phyloP scores from a whole-genome alignment of 2,797 vertebrate genomes.

The Oryzias dopingdopingensis region DNA sequence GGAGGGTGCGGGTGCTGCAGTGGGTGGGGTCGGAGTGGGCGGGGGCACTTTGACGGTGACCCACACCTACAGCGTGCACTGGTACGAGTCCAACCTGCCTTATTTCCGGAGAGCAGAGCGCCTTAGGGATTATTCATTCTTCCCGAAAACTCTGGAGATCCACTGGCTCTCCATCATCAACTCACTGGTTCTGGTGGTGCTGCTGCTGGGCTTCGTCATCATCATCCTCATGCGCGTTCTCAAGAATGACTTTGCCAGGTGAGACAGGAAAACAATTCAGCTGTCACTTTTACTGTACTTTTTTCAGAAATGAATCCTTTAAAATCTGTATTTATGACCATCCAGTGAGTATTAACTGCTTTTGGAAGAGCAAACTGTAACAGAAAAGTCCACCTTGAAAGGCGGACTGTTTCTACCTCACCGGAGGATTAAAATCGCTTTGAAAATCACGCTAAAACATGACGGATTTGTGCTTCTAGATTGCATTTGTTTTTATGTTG shows the following conservation, averaged over 20 bases:
- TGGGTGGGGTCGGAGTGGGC: slow-evolving; percentile 68
- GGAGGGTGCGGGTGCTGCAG: slow-evolving; percentile 66
- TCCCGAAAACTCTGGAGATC: slow-evolving; percentile 92
- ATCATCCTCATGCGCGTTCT: slow-evolving; percentile 95
- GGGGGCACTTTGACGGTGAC: slow-evolving; percentile 76
- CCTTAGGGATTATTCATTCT: slow-evolving; percentile 85
- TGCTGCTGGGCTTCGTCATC: slow-evolving; percentile 91
- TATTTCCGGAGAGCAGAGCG: slow-evolving; percentile 80
- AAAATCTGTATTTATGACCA: too few relatives aligned
- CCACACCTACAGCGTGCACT: slow-evolving; percentile 89
- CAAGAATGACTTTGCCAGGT: slow-evolving; percentile 91
- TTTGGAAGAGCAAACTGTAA: too few relatives aligned
- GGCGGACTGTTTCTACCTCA: too few relatives aligned
- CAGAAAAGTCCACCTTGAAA: too few relatives aligned
- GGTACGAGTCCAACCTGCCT: slow-evolving; percentile 83
- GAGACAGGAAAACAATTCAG: slow-evolving; percentile 1
- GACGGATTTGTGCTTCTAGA: too few relatives aligned
- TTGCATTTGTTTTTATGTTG: too few relatives aligned
- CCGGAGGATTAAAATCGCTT: too few relatives aligned
- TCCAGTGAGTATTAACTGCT: too few relatives aligned
- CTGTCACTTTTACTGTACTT: too few relatives aligned
- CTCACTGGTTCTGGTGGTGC: slow-evolving; percentile 91
- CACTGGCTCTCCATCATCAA: slow-evolving; percentile 96
- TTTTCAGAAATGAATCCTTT: too few relatives aligned
- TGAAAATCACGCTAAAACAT: too few relatives aligned